Evolutionary conservation across 1,140 invertebrate species (phyloP), one percentile per base, ranked within the genome.

Genomic region (Pseudomyrmex gracilis): DNA sequence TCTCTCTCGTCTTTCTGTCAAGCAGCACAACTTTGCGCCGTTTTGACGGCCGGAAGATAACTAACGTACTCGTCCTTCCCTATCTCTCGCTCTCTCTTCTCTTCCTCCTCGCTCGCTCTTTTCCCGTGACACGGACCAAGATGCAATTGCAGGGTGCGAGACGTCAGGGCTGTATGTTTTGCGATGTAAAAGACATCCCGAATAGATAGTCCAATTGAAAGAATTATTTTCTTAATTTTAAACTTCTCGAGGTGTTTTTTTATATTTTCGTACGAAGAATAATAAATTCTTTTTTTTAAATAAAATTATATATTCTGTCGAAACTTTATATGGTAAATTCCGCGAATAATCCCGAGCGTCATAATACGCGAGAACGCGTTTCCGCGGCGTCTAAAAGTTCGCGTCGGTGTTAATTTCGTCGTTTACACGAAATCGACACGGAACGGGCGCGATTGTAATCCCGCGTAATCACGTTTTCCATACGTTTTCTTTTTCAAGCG

Each of bases 41-140:
- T 93, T 93, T 93, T 93, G 92, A 93, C 93, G 90, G 92, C 90
- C 90, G 87, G 80, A 80, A 90, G 92, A 92, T 92, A 92, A 91
- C 88, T 73, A 87, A 84, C 78, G 82, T 87, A 88, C 86, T 89
- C 90, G 86, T 87, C 49, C 82, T 67, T 70, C 53, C 68, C 74
- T 73, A 87, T 70, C 82, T 76, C 73, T 82, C 76, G 61, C 83
- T 80, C 86, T 58, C 60, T 71, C 83, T n/a, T n/a, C 63, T 78
- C 63, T 76, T 61, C 85, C 57, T 22, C 17, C 49, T 13, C 49
- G 12, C 15, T 51, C 22, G 34, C 34, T 24, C 51, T 34, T 45
- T 61, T 71, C 71, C 82, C 15, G 66, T 77, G 61, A 77, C 73
- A 45, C 9, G 53, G 55, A 78, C 82, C 60, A 80, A 77, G 84